Evolutionary conservation across 2,797 vertebrate genomes (phyloP).

Genomic region (Philypnodon macrostomus): DNA sequence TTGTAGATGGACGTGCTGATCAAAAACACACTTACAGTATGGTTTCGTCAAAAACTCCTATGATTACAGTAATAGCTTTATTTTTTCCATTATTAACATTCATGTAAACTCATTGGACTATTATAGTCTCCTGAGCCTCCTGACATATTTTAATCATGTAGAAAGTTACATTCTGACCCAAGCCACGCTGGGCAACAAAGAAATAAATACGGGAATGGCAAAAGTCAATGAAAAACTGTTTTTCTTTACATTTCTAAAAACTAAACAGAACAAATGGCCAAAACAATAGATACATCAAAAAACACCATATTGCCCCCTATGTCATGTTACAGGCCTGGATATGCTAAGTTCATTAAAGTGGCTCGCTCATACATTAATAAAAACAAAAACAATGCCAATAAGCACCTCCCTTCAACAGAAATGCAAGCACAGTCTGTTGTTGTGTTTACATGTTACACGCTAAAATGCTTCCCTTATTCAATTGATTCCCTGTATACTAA

Average conservation of each 20-base stretch:
- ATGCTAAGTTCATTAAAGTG: conserved; percentile 34
- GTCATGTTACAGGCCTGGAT: conserved; percentile 43
- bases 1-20: conserved; percentile 61
- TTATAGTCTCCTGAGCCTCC: conserved; percentile 53
- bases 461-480: conserved; percentile 38
- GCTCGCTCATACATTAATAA: conserved; percentile 39
- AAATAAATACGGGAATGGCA: conserved; percentile 81
- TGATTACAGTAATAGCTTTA: conserved; percentile 11
- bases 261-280: background rate
- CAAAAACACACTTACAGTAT: conserved; percentile 35
- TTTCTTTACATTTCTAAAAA: background rate
- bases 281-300: conserved; percentile 1
- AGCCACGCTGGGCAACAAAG: conserved; percentile 56
- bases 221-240: conserved; percentile 15
- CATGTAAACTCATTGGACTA: conserved; percentile 64
- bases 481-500: conserved; percentile 25
- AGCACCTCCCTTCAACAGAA: conserved; percentile 29
- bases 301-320: conserved; percentile 38
- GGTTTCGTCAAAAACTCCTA: conserved; percentile 41
- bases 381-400: conserved; percentile 17
- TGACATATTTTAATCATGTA: conserved; percentile 63
- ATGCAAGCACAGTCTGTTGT: conserved; percentile 29
- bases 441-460: conserved; percentile 26
- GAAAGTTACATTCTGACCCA: conserved; percentile 82
- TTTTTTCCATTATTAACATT: conserved; percentile 30